Evolutionary conservation across 2,888 invertebrate genomes (phyloP).

Genomic region (Stictocephala bisonia): DNA sequence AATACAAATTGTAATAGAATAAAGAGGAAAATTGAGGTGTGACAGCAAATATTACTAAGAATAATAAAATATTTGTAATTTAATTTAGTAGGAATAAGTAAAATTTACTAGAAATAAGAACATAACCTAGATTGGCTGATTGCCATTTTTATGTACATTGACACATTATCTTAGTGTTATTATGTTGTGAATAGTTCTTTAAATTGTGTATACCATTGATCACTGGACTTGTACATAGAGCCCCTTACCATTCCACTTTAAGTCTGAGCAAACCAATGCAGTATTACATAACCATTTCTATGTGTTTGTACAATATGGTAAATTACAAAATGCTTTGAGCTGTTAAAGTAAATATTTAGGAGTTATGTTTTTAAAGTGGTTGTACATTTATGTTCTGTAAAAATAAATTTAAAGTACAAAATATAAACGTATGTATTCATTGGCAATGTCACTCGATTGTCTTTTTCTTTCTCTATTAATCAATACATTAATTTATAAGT

Average conservation of each 20-base stretch:
- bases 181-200: slow-evolving; percentile 20
- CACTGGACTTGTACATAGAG: slow-evolving; percentile 29
- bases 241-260: slow-evolving; percentile 37
- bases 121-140: too few species aligned
- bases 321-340: slow-evolving; percentile 21
- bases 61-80: too few species aligned
- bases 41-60: too few species aligned
- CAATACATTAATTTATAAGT: too few species aligned
- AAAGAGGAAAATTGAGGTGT: too few species aligned
- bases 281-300: slow-evolving; percentile 46
- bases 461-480: too few species aligned
- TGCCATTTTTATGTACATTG: too few species aligned
- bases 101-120: too few species aligned
- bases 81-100: too few species aligned
- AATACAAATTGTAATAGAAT: neutral
- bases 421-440: too few species aligned
- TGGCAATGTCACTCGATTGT: too few species aligned
- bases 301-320: slow-evolving; percentile 38
- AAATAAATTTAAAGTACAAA: slow-evolving; percentile 39
- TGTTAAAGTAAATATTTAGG: slow-evolving; percentile 10
- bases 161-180: neutral
- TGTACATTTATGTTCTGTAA: slow-evolving; percentile 26
- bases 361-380: neutral
- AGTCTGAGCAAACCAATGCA: slow-evolving; percentile 46
- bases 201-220: slow-evolving; percentile 16